Base-by-base conservation (phyloP, 2,888 invertebrate species). In the Trissolcus brochymenae region DNA sequence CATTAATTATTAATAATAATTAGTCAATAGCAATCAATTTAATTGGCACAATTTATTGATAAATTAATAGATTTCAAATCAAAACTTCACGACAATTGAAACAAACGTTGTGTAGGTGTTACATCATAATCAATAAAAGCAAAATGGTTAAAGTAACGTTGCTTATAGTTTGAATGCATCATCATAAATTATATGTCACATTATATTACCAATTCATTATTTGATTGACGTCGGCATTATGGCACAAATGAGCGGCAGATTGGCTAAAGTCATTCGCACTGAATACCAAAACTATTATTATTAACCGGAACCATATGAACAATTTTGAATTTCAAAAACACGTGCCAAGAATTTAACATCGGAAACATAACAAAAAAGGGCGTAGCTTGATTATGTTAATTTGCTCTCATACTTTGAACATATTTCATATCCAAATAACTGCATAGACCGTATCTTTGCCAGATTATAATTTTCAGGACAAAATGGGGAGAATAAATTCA, bases 161-260 rank as follows among this genome's bases (percentile, higher is more conserved):
- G 35, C 35, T 9, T 35, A 35, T 35, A 35, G 35, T 35, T 35
- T 55, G 55, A 55, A 55, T 55, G 40, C 43, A 56, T 56, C 56
- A 56, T 56, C 43, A 13, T 17, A 16, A 40, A 25, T 59, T 41
- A 59, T 21, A 49, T 11, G 55, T 9, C 61, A 62, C 40, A 62
- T 56, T 35, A 61, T 43, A 70, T 62, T 40, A 57, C 19, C 21
- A 55, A 70, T 70, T 61, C 40, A 70, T 62, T 62, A 61, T 56
- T 62, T 70, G 41, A 50, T 54, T 54, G 60, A 70, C 56, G 61
- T 70, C 50, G 43, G 25, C 46, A 49, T 43, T 56, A 40, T 25
- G 17, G 53, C 50, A 29, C 60, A 57, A 53, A 68, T 60, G 51
- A 43, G 29, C 53, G 17, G 50, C 54, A 41, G 60, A 60, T 68